Conservation (phyloP, 2,113 vertebrate genomes). For the Mellivora capensis region DNA sequence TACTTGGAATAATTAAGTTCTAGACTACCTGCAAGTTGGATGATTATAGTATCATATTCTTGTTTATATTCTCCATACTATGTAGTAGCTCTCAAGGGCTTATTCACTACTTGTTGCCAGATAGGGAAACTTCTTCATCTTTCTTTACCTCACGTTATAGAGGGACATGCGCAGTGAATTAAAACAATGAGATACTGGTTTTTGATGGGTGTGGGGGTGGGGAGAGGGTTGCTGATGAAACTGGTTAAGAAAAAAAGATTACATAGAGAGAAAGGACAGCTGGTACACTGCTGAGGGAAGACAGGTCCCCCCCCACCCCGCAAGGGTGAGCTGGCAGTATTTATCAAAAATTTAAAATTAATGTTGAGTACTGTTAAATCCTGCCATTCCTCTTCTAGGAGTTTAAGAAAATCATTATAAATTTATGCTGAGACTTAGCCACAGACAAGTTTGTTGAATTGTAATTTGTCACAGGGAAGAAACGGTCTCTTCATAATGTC, state of each 20-base stretch:
- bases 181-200: background rate
- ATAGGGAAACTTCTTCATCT: background rate
- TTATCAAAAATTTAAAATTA: slow-evolving; percentile 21
- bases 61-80: background rate
- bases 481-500: background rate
- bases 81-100: background rate
- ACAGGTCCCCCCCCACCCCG: background rate
- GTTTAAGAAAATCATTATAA: background rate
- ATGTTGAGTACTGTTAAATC: background rate
- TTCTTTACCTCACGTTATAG: background rate
- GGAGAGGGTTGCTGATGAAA: background rate
- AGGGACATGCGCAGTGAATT: background rate
- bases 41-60: background rate
- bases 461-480: background rate
- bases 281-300: background rate
- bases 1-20: background rate
- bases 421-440: background rate
- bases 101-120: background rate
- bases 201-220: too few species aligned
- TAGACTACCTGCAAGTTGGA: background rate
- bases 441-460: background rate
- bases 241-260: background rate
- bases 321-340: background rate
- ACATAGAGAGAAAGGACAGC: background rate
- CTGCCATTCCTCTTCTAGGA: background rate